Evolutionary conservation across 2,888 invertebrate genomes (phyloP).

Genomic region (Plemyria rubiginata): DNA sequence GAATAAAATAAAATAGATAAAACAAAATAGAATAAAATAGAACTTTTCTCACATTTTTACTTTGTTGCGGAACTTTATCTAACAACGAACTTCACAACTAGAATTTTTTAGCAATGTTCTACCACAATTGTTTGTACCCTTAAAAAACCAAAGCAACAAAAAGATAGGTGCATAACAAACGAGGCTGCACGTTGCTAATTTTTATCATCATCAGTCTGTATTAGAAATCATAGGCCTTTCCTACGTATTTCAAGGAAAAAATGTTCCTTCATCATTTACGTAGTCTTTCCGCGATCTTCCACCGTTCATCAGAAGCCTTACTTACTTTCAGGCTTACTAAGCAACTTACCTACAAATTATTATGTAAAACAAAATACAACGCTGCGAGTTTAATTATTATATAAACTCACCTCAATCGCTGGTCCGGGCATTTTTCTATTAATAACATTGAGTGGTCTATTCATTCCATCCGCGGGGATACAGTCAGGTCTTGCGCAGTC

Average conservation of each 20-base stretch:
- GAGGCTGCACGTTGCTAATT: no score
- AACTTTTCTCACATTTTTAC: not conserved
- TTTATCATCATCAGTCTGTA: no score
- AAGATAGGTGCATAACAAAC: no score
- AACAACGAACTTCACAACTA: not conserved
- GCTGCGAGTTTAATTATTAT: no score
- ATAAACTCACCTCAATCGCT: slow-evolving; percentile 89
- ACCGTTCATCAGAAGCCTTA: no score
- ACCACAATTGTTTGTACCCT: not conserved
- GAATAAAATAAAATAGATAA: not conserved
- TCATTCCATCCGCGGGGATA: slow-evolving; percentile 92
- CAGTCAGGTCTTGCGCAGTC: slow-evolving; percentile 93
- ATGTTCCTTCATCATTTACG: no score
- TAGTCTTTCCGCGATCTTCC: no score
- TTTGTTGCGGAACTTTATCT: not conserved
- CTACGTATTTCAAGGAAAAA: no score
- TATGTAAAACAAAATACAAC: no score
- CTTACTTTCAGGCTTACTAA: no score
- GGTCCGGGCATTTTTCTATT: slow-evolving; percentile 96
- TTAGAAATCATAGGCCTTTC: no score
- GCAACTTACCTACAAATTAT: no score
- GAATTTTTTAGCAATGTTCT: slow-evolving; percentile 7
- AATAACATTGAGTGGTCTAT: slow-evolving; percentile 90
- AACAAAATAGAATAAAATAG: not conserved
- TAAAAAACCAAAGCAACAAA: not conserved